Percentiles rank a stretch among this genome's conserved stretches.
Conservation (phyloP, 2,888 invertebrate species). For the Syrphus vitripennis region DNA sequence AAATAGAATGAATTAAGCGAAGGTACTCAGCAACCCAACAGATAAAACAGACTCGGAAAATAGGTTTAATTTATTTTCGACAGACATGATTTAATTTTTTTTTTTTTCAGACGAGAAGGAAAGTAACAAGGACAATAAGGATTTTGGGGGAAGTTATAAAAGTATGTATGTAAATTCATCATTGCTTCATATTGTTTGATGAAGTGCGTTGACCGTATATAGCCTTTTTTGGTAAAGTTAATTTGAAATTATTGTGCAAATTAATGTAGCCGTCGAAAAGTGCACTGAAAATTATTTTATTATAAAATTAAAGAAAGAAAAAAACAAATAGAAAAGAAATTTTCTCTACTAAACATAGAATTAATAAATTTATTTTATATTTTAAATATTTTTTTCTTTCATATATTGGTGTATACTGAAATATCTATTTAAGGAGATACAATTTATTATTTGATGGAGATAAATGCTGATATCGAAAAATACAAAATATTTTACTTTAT, state of each 20-base stretch:
- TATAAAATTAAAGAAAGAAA: not conserved
- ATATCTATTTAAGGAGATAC: not conserved
- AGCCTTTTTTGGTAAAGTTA: slow-evolving; percentile 53
- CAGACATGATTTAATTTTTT: not conserved
- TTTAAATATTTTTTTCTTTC: not conserved
- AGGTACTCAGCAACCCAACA: slow-evolving; percentile 71
- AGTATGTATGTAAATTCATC: slow-evolving; percentile 49
- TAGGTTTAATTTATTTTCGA: slow-evolving; percentile 39
- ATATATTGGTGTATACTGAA: slow-evolving; percentile 65
- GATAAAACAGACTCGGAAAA: slow-evolving; percentile 68
- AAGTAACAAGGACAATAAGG: slow-evolving; percentile 5
- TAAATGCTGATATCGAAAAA: too few species aligned
- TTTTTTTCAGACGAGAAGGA: slow-evolving; percentile 15
- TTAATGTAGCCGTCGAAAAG: slow-evolving; percentile 66
- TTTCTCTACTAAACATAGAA: slow-evolving; percentile 45
- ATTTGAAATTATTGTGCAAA: slow-evolving; percentile 52
- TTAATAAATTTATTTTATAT: slow-evolving; percentile 2
- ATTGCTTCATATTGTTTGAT: slow-evolving; percentile 25
- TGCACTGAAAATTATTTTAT: slow-evolving; percentile 63
- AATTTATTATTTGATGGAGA: too few species aligned
- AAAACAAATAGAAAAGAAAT: not conserved
- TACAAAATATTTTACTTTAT: too few species aligned
- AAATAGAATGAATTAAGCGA: slow-evolving; percentile 55
- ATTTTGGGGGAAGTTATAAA: slow-evolving; percentile 6
- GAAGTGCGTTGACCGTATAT: slow-evolving; percentile 47